These are phyloP conservation scores for Sebastes kiyomatsui DNA, from an alignment of 2,797 vertebrate genomes.

Conservation along the genomic window DNA sequence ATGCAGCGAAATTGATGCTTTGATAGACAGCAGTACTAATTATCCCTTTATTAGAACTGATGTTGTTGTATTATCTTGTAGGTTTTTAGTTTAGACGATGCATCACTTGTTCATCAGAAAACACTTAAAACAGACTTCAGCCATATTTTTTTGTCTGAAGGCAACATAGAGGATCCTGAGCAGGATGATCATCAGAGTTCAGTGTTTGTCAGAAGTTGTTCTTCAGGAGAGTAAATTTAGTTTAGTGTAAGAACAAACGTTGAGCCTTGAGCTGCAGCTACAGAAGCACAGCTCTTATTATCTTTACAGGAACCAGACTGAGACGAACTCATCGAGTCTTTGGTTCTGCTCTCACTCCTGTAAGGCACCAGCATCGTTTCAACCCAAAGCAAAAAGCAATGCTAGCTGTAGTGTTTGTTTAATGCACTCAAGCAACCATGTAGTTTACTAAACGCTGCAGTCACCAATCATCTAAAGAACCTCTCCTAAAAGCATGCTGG, in stretches of 20 bases:
- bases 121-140: background rate
- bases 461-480: background rate
- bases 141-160: background rate
- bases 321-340: background rate
- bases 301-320: background rate
- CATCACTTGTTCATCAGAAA: background rate
- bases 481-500: background rate
- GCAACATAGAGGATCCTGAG: background rate
- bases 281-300: background rate
- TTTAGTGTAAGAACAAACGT: background rate
- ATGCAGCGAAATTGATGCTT: background rate
- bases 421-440: background rate
- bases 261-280: background rate
- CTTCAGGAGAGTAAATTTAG: background rate
- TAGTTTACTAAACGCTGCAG: too few species aligned
- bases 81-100: background rate
- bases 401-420: background rate
- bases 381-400: background rate
- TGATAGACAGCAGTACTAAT: background rate
- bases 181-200: background rate
- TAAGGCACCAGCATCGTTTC: background rate
- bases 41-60: background rate
- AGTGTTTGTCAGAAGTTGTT: background rate
- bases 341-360: background rate
- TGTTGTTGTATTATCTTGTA: background rate